These are phyloP conservation scores for Vimba vimba DNA, from an alignment of 2,113 vertebrate species.

Conservation along the genomic window DNA sequence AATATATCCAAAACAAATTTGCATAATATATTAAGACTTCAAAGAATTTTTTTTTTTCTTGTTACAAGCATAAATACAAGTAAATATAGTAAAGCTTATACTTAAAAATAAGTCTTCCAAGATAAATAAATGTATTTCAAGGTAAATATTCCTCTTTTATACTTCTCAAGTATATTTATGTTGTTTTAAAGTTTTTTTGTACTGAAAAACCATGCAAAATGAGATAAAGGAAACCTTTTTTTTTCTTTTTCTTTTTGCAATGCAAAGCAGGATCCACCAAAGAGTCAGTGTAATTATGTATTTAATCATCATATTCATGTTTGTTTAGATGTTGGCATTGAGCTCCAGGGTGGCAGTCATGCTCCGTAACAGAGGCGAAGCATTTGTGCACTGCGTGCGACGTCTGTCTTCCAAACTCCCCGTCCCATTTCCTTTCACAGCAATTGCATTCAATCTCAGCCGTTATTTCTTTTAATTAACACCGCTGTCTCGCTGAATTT, in stretches of 20 bases:
- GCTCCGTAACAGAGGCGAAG: background rate
- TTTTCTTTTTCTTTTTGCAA: background rate
- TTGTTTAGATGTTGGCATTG: conserved; percentile 2
- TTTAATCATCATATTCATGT: conserved; percentile 18
- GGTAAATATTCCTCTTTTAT: background rate
- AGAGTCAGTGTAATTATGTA: background rate
- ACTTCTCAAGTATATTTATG: background rate
- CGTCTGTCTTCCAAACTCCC: background rate
- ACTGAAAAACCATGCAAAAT: background rate
- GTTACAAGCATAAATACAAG: background rate
- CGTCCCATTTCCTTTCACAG: conserved; percentile 33
- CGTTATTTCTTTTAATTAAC: conserved; percentile 39
- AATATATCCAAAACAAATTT: background rate
- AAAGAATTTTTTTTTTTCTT: background rate
- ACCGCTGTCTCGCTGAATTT: conserved; percentile 34
- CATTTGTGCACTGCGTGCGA: background rate
- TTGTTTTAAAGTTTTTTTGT: background rate
- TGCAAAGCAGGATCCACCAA: background rate
- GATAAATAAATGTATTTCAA: background rate
- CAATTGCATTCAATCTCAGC: conserved; percentile 39
- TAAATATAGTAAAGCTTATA: background rate
- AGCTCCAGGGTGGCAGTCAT: background rate
- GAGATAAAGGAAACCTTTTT: background rate
- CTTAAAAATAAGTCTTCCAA: background rate
- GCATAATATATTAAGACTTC: background rate